These are phyloP conservation scores for Frankliniella fusca DNA, from an alignment of 2,888 invertebrate genomes.

Conservation along the genomic window DNA sequence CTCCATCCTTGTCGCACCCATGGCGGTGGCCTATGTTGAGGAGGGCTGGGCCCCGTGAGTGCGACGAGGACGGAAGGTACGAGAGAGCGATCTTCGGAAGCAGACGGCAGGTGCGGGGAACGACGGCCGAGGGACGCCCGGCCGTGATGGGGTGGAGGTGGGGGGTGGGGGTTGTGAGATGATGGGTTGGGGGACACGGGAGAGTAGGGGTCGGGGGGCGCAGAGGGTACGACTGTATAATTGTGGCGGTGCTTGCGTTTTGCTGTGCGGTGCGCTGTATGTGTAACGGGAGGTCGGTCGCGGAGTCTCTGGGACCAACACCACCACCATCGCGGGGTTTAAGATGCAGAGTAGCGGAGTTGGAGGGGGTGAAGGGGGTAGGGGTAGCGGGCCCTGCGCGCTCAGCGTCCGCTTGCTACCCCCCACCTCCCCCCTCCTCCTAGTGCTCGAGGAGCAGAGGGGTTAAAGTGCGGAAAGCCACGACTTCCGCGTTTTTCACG, in stretches of 20 bases:
- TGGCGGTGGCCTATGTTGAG: too few species aligned
- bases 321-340: too few species aligned
- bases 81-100: too few species aligned
- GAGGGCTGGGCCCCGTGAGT: too few species aligned
- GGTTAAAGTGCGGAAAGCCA: constrained; percentile 27
- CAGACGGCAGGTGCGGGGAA: too few species aligned
- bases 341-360: neutral
- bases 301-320: neutral
- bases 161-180: too few species aligned
- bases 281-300: neutral
- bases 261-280: too few species aligned
- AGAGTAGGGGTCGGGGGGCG: neutral
- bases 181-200: neutral
- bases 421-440: neutral
- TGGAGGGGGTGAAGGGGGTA: neutral
- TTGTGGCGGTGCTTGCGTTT: neutral
- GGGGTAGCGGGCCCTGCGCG: neutral
- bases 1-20: too few species aligned
- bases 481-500: constrained; percentile 30
- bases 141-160: too few species aligned
- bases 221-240: neutral
- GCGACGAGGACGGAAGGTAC: too few species aligned
- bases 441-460: neutral
- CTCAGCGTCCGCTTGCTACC: neutral
- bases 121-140: too few species aligned